phyloP scores from a whole-genome alignment of 2,797 vertebrate species.

The Peromyscus melanophrys region DNA sequence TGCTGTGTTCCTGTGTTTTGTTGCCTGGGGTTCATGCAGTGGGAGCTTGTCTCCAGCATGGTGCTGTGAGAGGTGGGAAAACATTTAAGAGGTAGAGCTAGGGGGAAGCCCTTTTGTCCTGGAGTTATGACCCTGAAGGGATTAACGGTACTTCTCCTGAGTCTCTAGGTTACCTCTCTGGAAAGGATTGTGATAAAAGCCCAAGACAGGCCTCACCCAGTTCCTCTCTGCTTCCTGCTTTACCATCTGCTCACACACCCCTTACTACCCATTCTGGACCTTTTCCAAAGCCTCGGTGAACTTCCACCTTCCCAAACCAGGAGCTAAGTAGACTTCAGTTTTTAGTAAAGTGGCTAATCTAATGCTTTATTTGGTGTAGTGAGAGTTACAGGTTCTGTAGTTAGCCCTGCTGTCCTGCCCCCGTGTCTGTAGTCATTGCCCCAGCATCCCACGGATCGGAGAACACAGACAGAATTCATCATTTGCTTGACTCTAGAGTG shows the following conservation, averaged over 20 bases:
- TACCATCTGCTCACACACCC: no score
- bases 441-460: neutral
- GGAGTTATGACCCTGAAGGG: neutral
- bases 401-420: accelerated
- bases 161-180: neutral
- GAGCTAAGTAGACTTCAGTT: neutral
- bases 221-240: neutral
- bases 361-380: neutral
- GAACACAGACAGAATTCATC: neutral
- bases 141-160: neutral
- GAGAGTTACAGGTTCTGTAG: neutral
- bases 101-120: no score
- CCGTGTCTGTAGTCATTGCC: no score
- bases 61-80: neutral
- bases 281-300: neutral
- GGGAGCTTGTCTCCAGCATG: neutral
- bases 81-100: neutral
- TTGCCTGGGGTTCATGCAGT: neutral
- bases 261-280: neutral
- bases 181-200: neutral
- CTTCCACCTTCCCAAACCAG: neutral
- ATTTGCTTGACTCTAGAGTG: neutral
- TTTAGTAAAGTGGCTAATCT: neutral
- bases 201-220: neutral
- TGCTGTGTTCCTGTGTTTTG: neutral